Conservation (phyloP, 2,888 invertebrate species). For the Monoplex corrugatus region DNA sequence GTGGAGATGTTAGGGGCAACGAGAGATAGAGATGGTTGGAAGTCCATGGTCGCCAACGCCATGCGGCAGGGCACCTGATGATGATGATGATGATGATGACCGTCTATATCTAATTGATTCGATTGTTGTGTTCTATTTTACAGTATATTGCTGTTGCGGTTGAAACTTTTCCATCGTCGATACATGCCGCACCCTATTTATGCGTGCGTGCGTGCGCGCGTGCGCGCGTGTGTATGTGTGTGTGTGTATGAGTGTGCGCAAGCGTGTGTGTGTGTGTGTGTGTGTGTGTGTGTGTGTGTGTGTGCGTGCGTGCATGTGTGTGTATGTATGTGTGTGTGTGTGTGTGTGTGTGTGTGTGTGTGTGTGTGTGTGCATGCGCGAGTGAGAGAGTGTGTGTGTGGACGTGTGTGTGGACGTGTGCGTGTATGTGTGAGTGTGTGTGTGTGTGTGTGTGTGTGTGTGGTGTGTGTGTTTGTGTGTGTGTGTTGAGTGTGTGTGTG, state of each 20-base stretch:
- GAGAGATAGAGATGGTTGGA: background rate
- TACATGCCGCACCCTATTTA: background rate
- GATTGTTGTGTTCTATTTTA: background rate
- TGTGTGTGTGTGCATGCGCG: constrained; percentile 19
- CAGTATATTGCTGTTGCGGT: too few relatives aligned
- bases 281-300: too few relatives aligned
- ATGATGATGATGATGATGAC: background rate
- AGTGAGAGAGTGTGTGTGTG: too few relatives aligned
- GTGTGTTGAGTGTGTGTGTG: constrained; percentile 16
- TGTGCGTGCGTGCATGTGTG: too few relatives aligned
- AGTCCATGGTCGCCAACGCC: background rate
- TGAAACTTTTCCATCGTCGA: too few relatives aligned
- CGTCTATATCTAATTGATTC: background rate
- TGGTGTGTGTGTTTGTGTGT: too few relatives aligned
- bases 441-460: constrained; percentile 25
- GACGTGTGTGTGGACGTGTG: constrained; percentile 32
- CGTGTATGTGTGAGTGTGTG: constrained; percentile 31
- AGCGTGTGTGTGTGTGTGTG: background rate
- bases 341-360: too few relatives aligned
- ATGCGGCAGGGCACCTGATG: background rate
- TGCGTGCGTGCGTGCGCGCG: constrained; percentile 14
- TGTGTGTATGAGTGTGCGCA: background rate
- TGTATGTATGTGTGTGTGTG: too few relatives aligned
- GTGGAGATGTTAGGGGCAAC: background rate
- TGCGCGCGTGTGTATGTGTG: constrained; percentile 19